A percentile compares a stretch with the other conserved stretches of the same genome.
These are phyloP conservation scores for Cataglyphis altisquamis DNA, from an alignment of 2,888 invertebrate genomes.

Conservation along the genomic window DNA sequence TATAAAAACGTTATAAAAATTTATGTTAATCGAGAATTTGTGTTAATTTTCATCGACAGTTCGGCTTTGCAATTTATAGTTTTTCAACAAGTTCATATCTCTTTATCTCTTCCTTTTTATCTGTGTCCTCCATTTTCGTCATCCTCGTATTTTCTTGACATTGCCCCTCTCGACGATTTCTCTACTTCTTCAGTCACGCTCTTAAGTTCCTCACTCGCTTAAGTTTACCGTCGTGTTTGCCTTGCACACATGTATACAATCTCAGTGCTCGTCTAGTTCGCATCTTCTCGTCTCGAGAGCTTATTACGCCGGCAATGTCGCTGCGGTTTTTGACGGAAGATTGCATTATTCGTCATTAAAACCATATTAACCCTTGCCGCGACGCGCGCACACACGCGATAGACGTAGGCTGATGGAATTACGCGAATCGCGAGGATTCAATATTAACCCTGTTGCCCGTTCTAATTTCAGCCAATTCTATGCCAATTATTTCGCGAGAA, in stretches of 20 bases:
- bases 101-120: neutral
- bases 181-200: constrained; percentile 44
- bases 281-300: constrained; percentile 50
- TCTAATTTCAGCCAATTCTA: constrained; percentile 21
- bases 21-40: neutral
- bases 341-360: constrained; percentile 72
- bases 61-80: neutral
- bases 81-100: neutral
- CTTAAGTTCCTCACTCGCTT: constrained; percentile 30
- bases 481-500: constrained; percentile 32
- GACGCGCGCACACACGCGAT: constrained; percentile 20
- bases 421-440: constrained; percentile 45
- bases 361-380: constrained; percentile 64
- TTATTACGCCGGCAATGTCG: constrained; percentile 65
- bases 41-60: neutral
- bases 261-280: constrained; percentile 19
- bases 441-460: constrained; percentile 46
- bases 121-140: constrained; percentile 33
- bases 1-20: neutral
- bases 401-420: constrained; percentile 44
- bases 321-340: constrained; percentile 64
- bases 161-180: constrained; percentile 48
- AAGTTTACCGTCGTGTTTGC: constrained; percentile 33
- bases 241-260: constrained; percentile 32
- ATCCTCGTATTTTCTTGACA: constrained; percentile 23